Percentiles rank a stretch among this genome's conserved stretches.
Conservation (phyloP, 2,888 invertebrate genomes). For the Drosophila mayaguana region DNA sequence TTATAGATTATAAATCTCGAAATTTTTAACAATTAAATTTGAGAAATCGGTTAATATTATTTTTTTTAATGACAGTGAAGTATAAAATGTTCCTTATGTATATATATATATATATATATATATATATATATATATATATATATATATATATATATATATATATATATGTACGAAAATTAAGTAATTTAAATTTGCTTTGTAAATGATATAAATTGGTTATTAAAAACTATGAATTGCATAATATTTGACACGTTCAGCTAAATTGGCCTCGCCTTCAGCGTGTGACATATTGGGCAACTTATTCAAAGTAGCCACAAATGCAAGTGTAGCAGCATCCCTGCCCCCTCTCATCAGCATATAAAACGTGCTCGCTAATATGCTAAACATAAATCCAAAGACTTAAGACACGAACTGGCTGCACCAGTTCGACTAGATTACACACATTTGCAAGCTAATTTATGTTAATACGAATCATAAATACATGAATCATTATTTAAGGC, state of each 20-base stretch:
- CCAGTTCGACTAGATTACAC: constrained; percentile 63
- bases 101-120: no score
- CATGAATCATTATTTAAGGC: constrained; percentile 33
- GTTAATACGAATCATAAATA: constrained; percentile 49
- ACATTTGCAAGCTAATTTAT: constrained; percentile 49
- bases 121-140: no score
- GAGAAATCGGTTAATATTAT: no score
- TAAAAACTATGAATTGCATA: not conserved
- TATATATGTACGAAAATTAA: not conserved
- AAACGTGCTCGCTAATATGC: constrained; percentile 17
- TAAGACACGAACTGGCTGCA: constrained; percentile 70
- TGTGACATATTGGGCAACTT: constrained; percentile 17
- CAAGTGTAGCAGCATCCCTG: constrained; percentile 36
- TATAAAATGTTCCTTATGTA: no score
- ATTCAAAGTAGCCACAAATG: constrained; percentile 16
- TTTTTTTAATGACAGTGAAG: no score
- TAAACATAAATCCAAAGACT: constrained; percentile 56
- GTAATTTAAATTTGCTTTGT: not conserved
- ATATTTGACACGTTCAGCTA: not conserved
- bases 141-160: no score
- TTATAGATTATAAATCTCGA: no score
- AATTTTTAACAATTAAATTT: no score
- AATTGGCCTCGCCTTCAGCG: not conserved
- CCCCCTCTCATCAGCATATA: not conserved
- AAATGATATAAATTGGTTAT: not conserved